These are phyloP conservation scores for Gymnosoma rotundatum DNA, from an alignment of 2,888 invertebrate species.

Conservation along the genomic window DNA sequence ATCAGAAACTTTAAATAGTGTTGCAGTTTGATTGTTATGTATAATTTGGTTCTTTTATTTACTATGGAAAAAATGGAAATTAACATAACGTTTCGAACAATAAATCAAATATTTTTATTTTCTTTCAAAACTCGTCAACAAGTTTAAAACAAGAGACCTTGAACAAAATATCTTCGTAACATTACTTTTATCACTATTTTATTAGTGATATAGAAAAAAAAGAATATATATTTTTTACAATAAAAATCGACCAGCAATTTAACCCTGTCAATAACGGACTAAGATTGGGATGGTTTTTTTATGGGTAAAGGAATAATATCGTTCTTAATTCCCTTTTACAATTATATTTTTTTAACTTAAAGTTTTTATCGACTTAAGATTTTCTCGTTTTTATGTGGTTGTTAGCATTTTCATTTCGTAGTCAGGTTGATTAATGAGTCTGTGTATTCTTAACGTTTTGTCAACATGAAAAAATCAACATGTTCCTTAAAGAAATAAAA, in stretches of 20 bases:
- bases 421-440: slow-evolving; percentile 66
- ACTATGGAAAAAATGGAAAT: no score
- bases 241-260: slow-evolving; percentile 46
- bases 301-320: not conserved
- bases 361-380: slow-evolving; percentile 14
- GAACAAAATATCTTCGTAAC: no score
- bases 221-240: no score
- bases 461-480: slow-evolving; percentile 64
- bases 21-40: no score
- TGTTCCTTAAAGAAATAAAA: slow-evolving; percentile 12
- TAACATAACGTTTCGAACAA: no score
- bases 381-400: not conserved
- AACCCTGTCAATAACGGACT: slow-evolving; percentile 9
- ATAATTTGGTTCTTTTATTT: no score
- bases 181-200: no score
- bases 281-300: not conserved
- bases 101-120: no score
- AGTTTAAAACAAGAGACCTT: no score
- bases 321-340: slow-evolving; percentile 4
- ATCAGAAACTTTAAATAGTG: no score
- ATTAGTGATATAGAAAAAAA: no score
- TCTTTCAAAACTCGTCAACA: no score
- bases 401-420: slow-evolving; percentile 34
- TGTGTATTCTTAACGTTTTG: slow-evolving; percentile 66
- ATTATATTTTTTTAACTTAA: slow-evolving; percentile 4